Conservation (phyloP, 2,113 vertebrate genomes). For the Glaucidium brasilianum region DNA sequence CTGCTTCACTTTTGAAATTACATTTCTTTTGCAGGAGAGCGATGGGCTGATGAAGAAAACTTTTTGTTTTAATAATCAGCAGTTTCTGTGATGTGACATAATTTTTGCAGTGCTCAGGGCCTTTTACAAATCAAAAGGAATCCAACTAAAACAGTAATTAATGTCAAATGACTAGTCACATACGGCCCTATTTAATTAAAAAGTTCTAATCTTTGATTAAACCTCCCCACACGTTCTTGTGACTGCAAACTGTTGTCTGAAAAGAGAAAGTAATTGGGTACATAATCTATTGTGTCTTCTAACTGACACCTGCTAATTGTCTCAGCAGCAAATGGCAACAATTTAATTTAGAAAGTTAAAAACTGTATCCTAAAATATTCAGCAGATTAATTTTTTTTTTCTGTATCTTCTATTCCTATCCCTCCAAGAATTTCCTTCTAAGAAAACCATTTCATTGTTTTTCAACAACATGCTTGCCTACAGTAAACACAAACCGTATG, state of each 20-base stretch:
- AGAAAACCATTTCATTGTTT: not conserved
- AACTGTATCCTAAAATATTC: slow-evolving; percentile 23
- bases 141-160: slow-evolving; percentile 79
- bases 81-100: slow-evolving; percentile 65
- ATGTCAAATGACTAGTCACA: slow-evolving; percentile 77
- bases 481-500: not conserved
- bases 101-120: slow-evolving; percentile 68
- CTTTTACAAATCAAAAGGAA: slow-evolving; percentile 77
- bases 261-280: slow-evolving; percentile 67
- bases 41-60: slow-evolving; percentile 64
- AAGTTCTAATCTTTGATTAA: slow-evolving; percentile 82
- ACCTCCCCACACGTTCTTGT: slow-evolving; percentile 63
- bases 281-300: slow-evolving; percentile 64
- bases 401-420: not conserved
- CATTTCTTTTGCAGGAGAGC: slow-evolving; percentile 48
- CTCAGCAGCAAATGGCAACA: slow-evolving; percentile 42
- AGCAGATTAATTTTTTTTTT: not conserved
- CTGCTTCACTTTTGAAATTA: slow-evolving; percentile 59
- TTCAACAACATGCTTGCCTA: not conserved
- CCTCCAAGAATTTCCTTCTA: not conserved
- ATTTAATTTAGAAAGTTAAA: slow-evolving; percentile 45
- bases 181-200: slow-evolving; percentile 77
- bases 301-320: slow-evolving; percentile 74
- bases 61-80: slow-evolving; percentile 75
- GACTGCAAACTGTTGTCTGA: slow-evolving; percentile 74